A percentile compares a stretch with the other conserved stretches of the same genome.
phyloP scores from a whole-genome alignment of 2,113 vertebrate species.

The Otus sunia region DNA sequence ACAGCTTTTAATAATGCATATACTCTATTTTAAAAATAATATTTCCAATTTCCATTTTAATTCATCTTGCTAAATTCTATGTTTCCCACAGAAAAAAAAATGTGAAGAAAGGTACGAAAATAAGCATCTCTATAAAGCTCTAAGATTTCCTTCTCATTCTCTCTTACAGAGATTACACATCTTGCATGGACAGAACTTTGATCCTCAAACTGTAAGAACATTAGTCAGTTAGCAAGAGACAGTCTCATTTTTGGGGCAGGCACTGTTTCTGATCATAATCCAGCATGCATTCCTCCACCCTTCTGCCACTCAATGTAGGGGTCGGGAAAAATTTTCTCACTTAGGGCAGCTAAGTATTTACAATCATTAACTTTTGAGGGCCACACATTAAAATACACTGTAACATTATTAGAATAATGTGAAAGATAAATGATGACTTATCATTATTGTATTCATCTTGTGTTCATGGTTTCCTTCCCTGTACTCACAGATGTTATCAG shows the following conservation, averaged over 20 bases:
- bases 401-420: not conserved
- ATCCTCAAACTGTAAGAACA: not conserved
- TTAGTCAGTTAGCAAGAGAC: not conserved
- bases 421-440: not conserved
- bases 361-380: not conserved
- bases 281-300: not conserved
- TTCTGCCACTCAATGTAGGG: not conserved
- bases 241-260: not conserved
- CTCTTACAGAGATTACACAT: not conserved
- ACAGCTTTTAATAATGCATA: not conserved
- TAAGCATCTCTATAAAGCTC: not conserved
- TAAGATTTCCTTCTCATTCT: not conserved
- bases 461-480: not conserved
- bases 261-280: not conserved
- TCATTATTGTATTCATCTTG: not conserved
- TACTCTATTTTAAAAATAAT: not conserved
- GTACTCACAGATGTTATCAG: not conserved
- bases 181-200: not conserved
- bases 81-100: not conserved
- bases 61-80: not conserved
- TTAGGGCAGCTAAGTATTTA: not conserved
- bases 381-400: not conserved
- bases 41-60: not conserved
- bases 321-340: not conserved
- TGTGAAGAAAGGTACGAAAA: not conserved